Evolutionary conservation across 2,113 vertebrate species (phyloP).

Genomic region (Geococcyx californianus): DNA sequence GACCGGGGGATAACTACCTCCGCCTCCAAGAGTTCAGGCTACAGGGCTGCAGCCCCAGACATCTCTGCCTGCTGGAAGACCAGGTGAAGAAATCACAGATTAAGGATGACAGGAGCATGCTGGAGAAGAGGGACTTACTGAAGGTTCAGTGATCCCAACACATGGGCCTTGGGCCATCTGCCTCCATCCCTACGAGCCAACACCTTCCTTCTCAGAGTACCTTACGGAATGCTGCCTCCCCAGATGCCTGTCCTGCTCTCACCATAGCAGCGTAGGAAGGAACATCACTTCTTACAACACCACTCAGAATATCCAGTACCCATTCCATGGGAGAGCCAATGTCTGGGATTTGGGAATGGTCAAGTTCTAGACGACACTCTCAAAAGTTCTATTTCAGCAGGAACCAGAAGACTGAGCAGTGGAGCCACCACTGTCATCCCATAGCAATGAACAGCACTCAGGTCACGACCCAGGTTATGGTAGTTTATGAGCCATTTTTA

Average conservation of each 20-base stretch:
- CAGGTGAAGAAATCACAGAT: not conserved
- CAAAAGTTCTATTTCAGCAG: not conserved
- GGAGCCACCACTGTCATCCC: not conserved
- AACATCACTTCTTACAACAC: not conserved
- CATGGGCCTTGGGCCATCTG: fast-evolving
- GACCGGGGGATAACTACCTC: not conserved
- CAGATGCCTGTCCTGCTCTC: not conserved
- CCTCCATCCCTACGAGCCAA: not conserved
- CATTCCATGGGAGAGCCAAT: fast-evolving
- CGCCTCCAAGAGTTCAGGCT: not conserved
- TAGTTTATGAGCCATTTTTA: not conserved
- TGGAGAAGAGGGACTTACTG: not conserved
- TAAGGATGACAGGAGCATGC: not conserved
- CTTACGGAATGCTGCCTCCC: fast-evolving
- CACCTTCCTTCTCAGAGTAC: not conserved
- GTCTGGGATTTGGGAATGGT: not conserved
- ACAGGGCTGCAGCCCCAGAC: not conserved
- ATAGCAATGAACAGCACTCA: fast-evolving
- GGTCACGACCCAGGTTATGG: not conserved
- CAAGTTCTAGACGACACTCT: not conserved
- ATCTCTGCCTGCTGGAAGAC: not conserved
- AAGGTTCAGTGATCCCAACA: not conserved
- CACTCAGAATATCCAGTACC: not conserved
- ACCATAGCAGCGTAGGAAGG: fast-evolving
- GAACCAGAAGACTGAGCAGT: not conserved